These are phyloP conservation scores for Cephus cinctus DNA, from an alignment of 1,140 invertebrate genomes.

Conservation along the genomic window DNA sequence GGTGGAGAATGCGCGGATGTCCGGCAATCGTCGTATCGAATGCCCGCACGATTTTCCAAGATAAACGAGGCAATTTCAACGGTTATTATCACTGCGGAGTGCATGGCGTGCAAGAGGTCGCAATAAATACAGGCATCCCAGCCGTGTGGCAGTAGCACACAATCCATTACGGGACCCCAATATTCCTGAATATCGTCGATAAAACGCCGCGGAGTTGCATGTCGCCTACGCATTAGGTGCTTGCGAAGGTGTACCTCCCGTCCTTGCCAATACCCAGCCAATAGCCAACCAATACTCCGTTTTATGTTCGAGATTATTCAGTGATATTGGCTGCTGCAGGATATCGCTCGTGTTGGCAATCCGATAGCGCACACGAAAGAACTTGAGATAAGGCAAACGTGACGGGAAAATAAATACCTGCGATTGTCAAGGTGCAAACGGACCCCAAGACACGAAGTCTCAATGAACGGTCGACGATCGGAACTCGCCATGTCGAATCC, in stretches of 20 bases:
- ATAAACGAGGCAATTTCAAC: too few relatives aligned
- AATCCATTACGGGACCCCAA: constrained; percentile 1
- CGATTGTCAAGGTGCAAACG: too few relatives aligned
- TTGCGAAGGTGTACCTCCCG: not conserved
- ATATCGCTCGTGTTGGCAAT: constrained; percentile 10
- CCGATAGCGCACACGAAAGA: constrained; percentile 29
- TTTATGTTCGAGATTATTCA: constrained; percentile 10
- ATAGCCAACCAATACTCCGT: not conserved
- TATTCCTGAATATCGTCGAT: constrained; percentile 1
- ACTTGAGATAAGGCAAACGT: constrained; percentile 21
- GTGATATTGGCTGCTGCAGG: not conserved
- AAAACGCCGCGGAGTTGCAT: constrained; percentile 5
- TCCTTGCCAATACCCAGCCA: not conserved
- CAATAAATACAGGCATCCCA: not conserved
- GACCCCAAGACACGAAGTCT: too few relatives aligned
- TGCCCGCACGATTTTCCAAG: too few relatives aligned
- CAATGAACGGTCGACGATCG: too few relatives aligned
- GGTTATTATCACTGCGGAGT: too few relatives aligned
- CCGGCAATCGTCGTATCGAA: too few relatives aligned
- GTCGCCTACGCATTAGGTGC: not conserved
- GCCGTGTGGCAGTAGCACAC: too few relatives aligned
- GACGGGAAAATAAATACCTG: constrained; percentile 11
- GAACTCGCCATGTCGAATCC: too few relatives aligned
- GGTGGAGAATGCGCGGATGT: too few relatives aligned
- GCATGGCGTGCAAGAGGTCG: not conserved